Conservation (phyloP, 2,797 vertebrate genomes). For the Ctenopoma multispine region DNA sequence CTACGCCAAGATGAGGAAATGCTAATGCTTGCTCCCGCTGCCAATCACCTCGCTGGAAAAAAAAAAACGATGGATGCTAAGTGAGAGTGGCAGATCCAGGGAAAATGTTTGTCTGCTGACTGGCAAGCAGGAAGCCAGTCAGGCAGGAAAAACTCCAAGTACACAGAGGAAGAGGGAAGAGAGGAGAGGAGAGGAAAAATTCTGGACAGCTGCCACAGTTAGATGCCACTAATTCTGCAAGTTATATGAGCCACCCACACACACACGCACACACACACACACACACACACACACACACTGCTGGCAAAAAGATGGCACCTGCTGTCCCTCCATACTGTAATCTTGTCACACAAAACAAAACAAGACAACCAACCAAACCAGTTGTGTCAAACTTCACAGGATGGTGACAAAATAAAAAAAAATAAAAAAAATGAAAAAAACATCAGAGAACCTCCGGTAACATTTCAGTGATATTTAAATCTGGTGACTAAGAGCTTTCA, state of each 20-base stretch:
- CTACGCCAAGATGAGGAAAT: slow-evolving; percentile 80
- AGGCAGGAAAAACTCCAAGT: slow-evolving; percentile 39
- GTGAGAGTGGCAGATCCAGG: slow-evolving; percentile 80
- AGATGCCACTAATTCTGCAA: slow-evolving; percentile 3
- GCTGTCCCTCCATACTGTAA: slow-evolving; percentile 19
- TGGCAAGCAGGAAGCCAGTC: slow-evolving; percentile 56
- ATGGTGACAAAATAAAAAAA: slow-evolving; percentile 14
- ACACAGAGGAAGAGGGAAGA: slow-evolving; percentile 1
- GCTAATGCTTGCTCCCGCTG: slow-evolving; percentile 80
- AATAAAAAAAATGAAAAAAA: neutral
- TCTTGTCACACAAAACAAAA: slow-evolving; percentile 18
- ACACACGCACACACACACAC: slow-evolving; percentile 6
- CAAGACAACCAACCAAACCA: slow-evolving; percentile 3
- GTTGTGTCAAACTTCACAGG: slow-evolving; percentile 6
- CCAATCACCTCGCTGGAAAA: slow-evolving; percentile 76
- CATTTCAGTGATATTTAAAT: slow-evolving; percentile 37
- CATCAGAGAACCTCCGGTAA: slow-evolving; percentile 10
- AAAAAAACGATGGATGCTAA: slow-evolving; percentile 76
- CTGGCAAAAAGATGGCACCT: slow-evolving; percentile 5
- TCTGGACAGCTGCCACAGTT: slow-evolving; percentile 15
- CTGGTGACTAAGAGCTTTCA: slow-evolving; percentile 7
- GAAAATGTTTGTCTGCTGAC: slow-evolving; percentile 78
- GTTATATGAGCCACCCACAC: neutral
- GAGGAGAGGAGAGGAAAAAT: neutral
- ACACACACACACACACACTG: slow-evolving; percentile 2